A percentile compares a stretch with the other conserved stretches of the same genome.
These are phyloP conservation scores for Dreissena polymorpha DNA, from an alignment of 1,140 invertebrate genomes.

Conservation along the genomic window DNA sequence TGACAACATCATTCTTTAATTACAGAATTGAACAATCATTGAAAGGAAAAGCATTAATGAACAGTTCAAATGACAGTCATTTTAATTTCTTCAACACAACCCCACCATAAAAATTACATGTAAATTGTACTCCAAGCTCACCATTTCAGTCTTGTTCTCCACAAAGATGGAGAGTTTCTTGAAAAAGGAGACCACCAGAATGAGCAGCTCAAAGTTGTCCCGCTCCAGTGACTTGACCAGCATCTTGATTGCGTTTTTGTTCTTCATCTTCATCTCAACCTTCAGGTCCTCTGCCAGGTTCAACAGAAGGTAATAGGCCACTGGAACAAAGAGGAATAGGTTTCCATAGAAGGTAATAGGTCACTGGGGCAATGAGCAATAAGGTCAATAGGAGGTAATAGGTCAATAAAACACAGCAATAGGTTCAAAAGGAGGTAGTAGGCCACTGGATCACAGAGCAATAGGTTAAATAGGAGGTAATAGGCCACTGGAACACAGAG, in stretches of 20 bases:
- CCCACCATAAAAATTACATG: not conserved
- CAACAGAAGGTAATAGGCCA: slow-evolving; percentile 92
- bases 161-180: slow-evolving; percentile 97
- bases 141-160: slow-evolving; percentile 97
- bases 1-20: too few relatives aligned
- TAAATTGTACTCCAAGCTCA: slow-evolving; percentile 68
- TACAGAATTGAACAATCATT: not conserved
- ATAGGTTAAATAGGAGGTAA: too few relatives aligned
- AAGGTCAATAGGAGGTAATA: too few relatives aligned
- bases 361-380: too few relatives aligned
- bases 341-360: not conserved
- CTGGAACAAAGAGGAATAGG: slow-evolving; percentile 69
- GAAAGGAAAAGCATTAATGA: too few relatives aligned
- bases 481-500: too few relatives aligned
- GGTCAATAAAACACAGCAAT: too few relatives aligned
- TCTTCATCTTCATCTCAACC: slow-evolving; percentile 98
- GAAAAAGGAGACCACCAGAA: slow-evolving; percentile 95
- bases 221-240: slow-evolving; percentile 94
- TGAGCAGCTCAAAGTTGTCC: slow-evolving; percentile 91
- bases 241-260: slow-evolving; percentile 94
- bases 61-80: too few relatives aligned
- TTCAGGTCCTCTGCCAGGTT: slow-evolving; percentile 97
- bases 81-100: too few relatives aligned
- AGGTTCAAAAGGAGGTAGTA: too few relatives aligned
- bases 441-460: too few relatives aligned